Evolutionary conservation across 2,113 vertebrate species (phyloP).

Genomic region (Menura novaehollandiae): DNA sequence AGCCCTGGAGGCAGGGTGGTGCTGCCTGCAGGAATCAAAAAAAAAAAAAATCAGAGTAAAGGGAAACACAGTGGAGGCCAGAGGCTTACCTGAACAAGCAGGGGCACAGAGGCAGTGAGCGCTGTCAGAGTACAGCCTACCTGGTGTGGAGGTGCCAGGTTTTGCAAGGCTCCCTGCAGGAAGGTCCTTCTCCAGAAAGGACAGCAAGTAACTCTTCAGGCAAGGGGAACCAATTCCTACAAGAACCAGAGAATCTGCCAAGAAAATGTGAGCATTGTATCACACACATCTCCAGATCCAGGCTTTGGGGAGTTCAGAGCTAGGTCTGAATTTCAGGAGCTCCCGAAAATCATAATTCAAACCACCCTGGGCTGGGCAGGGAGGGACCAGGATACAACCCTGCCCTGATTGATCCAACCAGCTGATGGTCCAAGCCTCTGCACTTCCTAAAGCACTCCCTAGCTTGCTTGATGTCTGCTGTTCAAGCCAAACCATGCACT

Average conservation of each 20-base stretch:
- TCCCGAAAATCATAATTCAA: neutral
- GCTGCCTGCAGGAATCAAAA: neutral
- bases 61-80: neutral
- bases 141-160: neutral
- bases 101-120: neutral
- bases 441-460: neutral
- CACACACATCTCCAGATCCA: neutral
- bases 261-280: neutral
- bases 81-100: neutral
- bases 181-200: neutral
- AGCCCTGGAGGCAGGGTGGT: neutral
- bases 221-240: neutral
- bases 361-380: neutral
- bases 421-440: rapidly evolving
- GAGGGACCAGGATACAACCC: neutral
- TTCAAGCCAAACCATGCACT: neutral
- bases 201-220: neutral
- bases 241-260: neutral
- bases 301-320: neutral
- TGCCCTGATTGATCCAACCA: neutral
- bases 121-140: rapidly evolving
- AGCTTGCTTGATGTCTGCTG: neutral
- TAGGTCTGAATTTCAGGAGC: neutral
- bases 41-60: neutral
- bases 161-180: neutral